Percentiles rank a stretch among this genome's conserved stretches.
phyloP scores from a whole-genome alignment of 37 sponge, comb jelly and placozoan species.

The Mnemiopsis leidyi region DNA sequence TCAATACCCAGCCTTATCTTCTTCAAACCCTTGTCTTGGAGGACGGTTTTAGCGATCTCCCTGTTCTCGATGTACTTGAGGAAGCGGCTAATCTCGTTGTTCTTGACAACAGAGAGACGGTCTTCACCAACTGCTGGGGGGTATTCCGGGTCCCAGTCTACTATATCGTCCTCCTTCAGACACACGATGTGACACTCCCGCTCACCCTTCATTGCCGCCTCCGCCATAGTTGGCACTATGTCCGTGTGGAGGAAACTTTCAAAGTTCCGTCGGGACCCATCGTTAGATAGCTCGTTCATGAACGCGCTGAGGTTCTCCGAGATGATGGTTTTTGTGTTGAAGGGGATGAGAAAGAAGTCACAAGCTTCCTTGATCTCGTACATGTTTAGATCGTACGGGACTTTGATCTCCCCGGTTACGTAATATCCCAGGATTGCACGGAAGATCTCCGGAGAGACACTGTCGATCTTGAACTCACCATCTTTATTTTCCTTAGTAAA shows the following conservation, averaged over 20 bases:
- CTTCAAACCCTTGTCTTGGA: conserved; percentile 89
- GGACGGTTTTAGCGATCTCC: conserved; percentile 89
- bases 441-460: background rate
- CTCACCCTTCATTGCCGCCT: conserved; percentile 87
- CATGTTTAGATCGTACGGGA: conserved; percentile 78
- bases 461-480: conserved; percentile 22
- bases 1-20: conserved; percentile 94
- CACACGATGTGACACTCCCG: conserved; percentile 95
- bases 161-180: conserved; percentile 89
- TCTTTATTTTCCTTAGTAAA: background rate
- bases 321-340: conserved; percentile 77
- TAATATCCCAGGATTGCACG: conserved; percentile 73
- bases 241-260: conserved; percentile 70
- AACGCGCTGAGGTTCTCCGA: conserved; percentile 82
- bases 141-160: conserved; percentile 91
- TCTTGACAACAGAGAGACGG: conserved; percentile 76
- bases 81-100: conserved; percentile 77
- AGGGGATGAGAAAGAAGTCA: conserved; percentile 95
- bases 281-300: conserved; percentile 93
- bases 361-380: conserved; percentile 87
- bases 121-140: conserved; percentile 92
- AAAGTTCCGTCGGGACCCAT: conserved; percentile 87
- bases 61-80: conserved; percentile 95
- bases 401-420: conserved; percentile 71
- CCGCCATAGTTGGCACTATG: conserved; percentile 79